phyloP scores from a whole-genome alignment of 2,888 invertebrate genomes.

The Chesias legatella region DNA sequence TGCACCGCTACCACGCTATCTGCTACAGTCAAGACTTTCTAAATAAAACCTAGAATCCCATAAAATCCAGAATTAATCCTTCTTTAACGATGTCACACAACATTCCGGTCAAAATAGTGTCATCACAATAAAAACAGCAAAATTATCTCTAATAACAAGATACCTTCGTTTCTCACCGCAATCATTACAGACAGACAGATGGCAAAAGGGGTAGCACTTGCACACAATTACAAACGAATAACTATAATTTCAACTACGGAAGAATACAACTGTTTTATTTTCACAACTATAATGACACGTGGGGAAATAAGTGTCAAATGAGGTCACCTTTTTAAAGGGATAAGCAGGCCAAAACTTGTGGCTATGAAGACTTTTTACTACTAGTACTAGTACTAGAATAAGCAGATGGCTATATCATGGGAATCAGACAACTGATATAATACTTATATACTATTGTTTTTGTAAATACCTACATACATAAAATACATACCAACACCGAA shows the following conservation, averaged over 20 bases:
- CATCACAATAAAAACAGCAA: constrained; percentile 4
- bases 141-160: constrained; percentile 12
- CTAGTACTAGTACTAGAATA: too few species aligned
- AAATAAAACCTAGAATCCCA: too few species aligned
- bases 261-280: constrained; percentile 15
- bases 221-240: constrained; percentile 32
- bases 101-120: constrained; percentile 9
- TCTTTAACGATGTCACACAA: not conserved
- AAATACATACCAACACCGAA: too few species aligned
- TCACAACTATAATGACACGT: constrained; percentile 11
- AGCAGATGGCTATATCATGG: too few species aligned
- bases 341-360: too few species aligned
- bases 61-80: too few species aligned
- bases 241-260: constrained; percentile 43
- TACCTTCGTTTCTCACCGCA: constrained; percentile 35
- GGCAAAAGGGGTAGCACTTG: constrained; percentile 48
- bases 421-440: too few species aligned
- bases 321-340: not conserved
- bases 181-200: constrained; percentile 47
- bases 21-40: too few species aligned
- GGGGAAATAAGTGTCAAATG: constrained; percentile 1
- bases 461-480: too few species aligned
- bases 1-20: too few species aligned
- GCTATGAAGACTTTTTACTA: too few species aligned
- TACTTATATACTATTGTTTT: too few species aligned